Base-by-base conservation (phyloP, 2,797 vertebrate genomes). In the Myiothlypis chrysogaster region DNA sequence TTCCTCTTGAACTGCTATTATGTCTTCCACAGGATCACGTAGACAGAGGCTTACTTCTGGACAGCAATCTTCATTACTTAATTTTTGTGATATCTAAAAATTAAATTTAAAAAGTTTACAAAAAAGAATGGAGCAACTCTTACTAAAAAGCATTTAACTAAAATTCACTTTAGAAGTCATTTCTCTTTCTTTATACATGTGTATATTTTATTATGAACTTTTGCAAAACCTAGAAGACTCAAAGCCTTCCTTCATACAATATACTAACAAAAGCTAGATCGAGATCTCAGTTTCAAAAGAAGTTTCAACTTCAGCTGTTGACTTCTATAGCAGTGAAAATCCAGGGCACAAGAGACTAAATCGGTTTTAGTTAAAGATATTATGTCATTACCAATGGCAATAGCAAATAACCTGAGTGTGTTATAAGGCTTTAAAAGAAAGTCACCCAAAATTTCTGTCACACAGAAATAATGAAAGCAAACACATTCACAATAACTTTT, bases 41-140 rank as follows among this genome's bases (percentile, higher is more conserved):
- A 89, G 90, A 49, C 57, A 89, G 71, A 95, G 63, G 41, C 55
- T 96, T 92, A 73, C 55, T 96, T 97, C 95, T 93, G 94, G 69
- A 90, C 49, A 87, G 4, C 73, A 47, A 81, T 73, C 83, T 82
- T 93, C 68, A 90, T 86, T 66, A 93, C 39, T 87, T 85, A 94
- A 84, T 82, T 77, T 81, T 93, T 60, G 49, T 70, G 23, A 65
- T 92, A 96, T 41, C n/a, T 80, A 96, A 94, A 94, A 3, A 89
- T 83, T 12, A 28, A 59, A 44, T 23, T 3, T 1, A 35, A 49
- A 95, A 92, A 8, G 3, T 22, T 89, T 49, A 68, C 8, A 71
- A 72, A 83, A 79, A 73, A 44, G 8, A 84, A 87, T n/a, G 14
- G 22, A 83, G 61, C 7, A 50, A 49, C 2, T 59, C 5, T 85